Evolutionary conservation across 2,113 vertebrate species (phyloP).

Genomic region (Bos javanicus): DNA sequence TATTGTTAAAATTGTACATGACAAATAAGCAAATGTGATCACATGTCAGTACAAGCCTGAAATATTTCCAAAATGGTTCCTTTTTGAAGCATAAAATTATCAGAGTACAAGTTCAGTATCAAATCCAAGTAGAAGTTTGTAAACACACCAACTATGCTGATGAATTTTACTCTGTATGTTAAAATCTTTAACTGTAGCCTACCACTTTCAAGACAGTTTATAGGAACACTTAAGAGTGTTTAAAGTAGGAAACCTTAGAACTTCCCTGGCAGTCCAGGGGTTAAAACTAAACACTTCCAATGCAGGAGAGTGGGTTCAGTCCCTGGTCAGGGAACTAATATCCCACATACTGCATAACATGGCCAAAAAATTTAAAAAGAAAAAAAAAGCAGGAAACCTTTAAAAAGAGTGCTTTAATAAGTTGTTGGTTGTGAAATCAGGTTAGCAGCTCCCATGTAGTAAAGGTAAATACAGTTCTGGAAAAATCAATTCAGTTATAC

Average conservation of each 20-base stretch:
- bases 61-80: not conserved
- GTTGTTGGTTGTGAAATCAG: not conserved
- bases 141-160: not conserved
- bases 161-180: not conserved
- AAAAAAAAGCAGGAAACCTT: not conserved
- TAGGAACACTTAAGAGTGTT: not conserved
- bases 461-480: not conserved
- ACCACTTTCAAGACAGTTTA: not conserved
- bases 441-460: not conserved
- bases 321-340: not conserved
- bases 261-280: not conserved
- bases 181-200: not conserved
- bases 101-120: not conserved
- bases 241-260: not conserved
- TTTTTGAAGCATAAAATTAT: not conserved
- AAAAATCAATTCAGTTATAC: slow-evolving; percentile 6
- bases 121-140: not conserved
- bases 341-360: not conserved
- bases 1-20: not conserved
- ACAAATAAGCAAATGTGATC: not conserved
- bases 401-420: not conserved
- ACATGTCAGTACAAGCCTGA: not conserved
- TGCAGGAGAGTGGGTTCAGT: not conserved
- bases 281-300: not conserved
- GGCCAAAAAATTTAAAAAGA: not conserved